Conservation (phyloP, 1,140 invertebrate species). For the Pseudoatta argentina region DNA sequence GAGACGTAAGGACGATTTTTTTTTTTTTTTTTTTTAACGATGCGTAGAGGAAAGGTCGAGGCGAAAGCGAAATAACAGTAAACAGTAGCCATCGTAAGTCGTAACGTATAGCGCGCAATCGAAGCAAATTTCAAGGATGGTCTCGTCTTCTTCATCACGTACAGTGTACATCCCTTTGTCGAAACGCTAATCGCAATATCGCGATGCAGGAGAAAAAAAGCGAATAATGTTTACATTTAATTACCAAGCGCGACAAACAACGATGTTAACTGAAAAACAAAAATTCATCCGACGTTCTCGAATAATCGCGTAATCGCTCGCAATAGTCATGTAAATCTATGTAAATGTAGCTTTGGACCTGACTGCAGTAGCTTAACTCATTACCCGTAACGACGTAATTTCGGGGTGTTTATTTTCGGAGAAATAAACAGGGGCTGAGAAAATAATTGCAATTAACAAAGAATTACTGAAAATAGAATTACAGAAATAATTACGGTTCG, state of each 20-base stretch:
- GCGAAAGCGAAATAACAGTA: slow-evolving; percentile 55
- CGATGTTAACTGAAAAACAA: slow-evolving; percentile 37
- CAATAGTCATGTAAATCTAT: slow-evolving; percentile 46
- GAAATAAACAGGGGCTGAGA: not conserved
- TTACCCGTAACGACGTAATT: slow-evolving; percentile 30
- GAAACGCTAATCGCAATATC: too few species aligned
- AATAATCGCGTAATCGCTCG: slow-evolving; percentile 36
- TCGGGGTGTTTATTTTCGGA: slow-evolving; percentile 1
- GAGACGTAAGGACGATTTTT: slow-evolving; percentile 30
- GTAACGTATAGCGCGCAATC: slow-evolving; percentile 42
- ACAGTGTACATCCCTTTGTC: not conserved
- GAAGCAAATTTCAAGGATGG: slow-evolving; percentile 43
- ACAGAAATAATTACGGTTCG: slow-evolving; percentile 19
- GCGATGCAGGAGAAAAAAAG: not conserved
- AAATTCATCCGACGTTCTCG: slow-evolving; percentile 18
- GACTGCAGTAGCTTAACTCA: slow-evolving; percentile 30
- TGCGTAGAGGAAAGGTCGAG: slow-evolving; percentile 20
- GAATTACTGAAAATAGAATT: slow-evolving; percentile 20
- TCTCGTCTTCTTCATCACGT: not conserved
- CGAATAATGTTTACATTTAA: slow-evolving; percentile 14
- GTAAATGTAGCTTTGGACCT: slow-evolving; percentile 22
- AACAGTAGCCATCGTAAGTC: slow-evolving; percentile 28
- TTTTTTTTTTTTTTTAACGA: slow-evolving; percentile 8
- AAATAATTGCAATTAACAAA: slow-evolving; percentile 23
- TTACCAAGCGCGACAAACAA: slow-evolving; percentile 13